Evolutionary conservation across 2,113 vertebrate species (phyloP), one percentile per base, ranked within the genome.

Genomic region (Antechinus stuartii): DNA sequence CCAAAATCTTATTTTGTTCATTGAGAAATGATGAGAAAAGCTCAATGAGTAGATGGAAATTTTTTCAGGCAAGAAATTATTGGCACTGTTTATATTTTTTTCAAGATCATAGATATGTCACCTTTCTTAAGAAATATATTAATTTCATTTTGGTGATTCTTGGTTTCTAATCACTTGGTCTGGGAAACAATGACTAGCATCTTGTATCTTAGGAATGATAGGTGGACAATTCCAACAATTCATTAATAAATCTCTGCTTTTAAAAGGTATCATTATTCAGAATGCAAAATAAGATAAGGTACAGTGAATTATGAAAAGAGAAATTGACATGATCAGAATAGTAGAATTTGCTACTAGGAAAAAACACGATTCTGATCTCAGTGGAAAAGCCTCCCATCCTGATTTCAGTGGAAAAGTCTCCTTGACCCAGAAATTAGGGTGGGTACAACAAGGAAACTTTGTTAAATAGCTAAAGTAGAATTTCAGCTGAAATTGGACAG

Each of bases 221-320:
- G 89, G 14, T 42, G 57, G 47, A 91, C 19, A 54, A 53, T 90
- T 91, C 25, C 95, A 10, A 54, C 90, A 46, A 10, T 46, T 95
- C 42, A 90, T 27, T 84, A 68, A 93, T 52, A 89, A 92, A 94
- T 93, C 68, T 89, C 25, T 94, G 54, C 8, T 42, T 91, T 94
- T 42, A 95, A 93, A 97, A 90, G 91, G 49, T 92, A 89, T 91
- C 46, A 57, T 94, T 92, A 22, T 93, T 93, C 68, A 93, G 26
- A 10, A 61, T 12, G 89, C 54, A 95, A 42, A 89, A 93, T 47
- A 91, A 91, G 46, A 90, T 90, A 93, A 95, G 50, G 35, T 93
- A 89, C 25, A 68, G 94, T 84, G 90, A 96, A 95, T 91, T 30
- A 30, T 52, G 84, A 91, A 93, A 94, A 68, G 25, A 53, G 61